Base-by-base conservation (phyloP, 2,113 vertebrate genomes). In the Heteronetta atricapilla region DNA sequence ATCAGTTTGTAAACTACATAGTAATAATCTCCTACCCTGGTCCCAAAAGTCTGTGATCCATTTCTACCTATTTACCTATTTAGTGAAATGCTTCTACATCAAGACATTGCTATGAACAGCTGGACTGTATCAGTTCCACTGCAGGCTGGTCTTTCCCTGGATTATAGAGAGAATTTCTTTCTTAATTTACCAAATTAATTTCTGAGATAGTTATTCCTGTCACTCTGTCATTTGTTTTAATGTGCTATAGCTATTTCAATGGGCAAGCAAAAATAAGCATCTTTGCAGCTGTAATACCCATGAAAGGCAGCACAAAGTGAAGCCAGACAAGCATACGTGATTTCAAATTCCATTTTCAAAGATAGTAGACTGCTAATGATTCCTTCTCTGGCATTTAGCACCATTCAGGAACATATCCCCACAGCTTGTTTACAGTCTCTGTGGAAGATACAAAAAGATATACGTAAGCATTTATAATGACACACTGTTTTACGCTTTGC, bases 1-100 rank as follows among this genome's bases (percentile, higher is more conserved):
- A 95, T 66, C 63, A 69, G 66, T 44, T 59, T 33, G 82, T 86
- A 93, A 96, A 92, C 92, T 63, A 23, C 31, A 31, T 33, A 40
- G 83, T 4, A 81, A 46, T 76, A 44, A 48, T 28, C 46, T 69
- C 55, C 36, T 56, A 88, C 25, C 21, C 52, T 22, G 34, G 34
- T 36, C 86, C 66, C 75, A 66, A n/a, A 76, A 88, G 28, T 31
- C 50, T 85, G 69, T 18, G 76, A 90, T 94, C 69, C 56, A 28
- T 59, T 76, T 88, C 80, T 75, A 59, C 34, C 46, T 44, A 2
- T 40, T 40, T 75, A 59, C 34, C 46, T 44, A 2, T 40, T 40
- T 36, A 40, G 50, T 18, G 40, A 78, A 67, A 89, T 8, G 9
- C 2, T 76, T 13, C 63, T 80, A 69, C 70, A 33, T 3, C 5